Evolutionary conservation across 1,140 invertebrate genomes (phyloP).

Genomic region (Vanessa tameamea): DNA sequence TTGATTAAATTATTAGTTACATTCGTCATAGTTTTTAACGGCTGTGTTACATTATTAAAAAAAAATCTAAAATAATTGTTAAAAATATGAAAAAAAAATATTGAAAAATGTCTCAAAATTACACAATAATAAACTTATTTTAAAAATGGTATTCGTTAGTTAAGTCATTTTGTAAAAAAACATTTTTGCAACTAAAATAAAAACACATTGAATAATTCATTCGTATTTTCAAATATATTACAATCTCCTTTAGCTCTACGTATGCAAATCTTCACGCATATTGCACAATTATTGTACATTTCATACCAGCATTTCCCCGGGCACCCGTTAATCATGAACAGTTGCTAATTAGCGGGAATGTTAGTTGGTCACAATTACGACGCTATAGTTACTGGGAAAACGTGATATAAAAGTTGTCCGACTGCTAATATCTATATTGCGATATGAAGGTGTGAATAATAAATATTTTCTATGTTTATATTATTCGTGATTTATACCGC

Average conservation of each 20-base stretch:
- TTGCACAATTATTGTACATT: constrained; percentile 12
- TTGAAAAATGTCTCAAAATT: too few species aligned
- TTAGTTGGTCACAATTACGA: background rate
- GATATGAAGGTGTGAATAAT: too few species aligned
- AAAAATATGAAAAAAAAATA: too few species aligned
- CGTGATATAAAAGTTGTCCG: background rate
- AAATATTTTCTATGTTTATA: too few species aligned
- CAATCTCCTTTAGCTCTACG: background rate
- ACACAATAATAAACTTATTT: too few species aligned
- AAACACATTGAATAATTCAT: background rate
- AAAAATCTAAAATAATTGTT: too few species aligned
- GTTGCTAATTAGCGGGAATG: constrained; percentile 10
- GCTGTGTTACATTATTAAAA: too few species aligned
- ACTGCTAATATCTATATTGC: background rate
- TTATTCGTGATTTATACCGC: too few species aligned
- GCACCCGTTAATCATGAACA: constrained; percentile 2
- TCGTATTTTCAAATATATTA: background rate
- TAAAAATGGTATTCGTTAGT: background rate
- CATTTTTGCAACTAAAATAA: background rate
- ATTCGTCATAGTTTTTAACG: too few species aligned
- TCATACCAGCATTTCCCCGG: background rate
- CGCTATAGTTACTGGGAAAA: background rate
- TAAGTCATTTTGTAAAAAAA: background rate
- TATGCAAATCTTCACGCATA: constrained; percentile 14
- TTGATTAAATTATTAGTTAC: too few species aligned